Conservation (phyloP, 2,113 vertebrate species). For the Neotoma lepida region DNA sequence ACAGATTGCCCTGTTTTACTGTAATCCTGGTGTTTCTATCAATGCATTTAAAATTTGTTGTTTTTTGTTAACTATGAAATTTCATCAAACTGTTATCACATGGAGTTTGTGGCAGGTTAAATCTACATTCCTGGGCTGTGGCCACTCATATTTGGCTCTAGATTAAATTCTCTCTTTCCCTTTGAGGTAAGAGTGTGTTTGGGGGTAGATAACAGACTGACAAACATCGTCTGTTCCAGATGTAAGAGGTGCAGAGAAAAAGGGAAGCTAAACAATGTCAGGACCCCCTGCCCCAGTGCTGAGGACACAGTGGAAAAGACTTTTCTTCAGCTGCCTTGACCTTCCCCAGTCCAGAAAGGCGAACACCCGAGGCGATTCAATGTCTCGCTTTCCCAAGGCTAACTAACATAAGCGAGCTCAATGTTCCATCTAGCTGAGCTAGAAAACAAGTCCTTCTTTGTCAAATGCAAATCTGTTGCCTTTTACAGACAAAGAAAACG, state of each 20-base stretch:
- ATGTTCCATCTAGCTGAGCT: background rate
- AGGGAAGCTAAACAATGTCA: background rate
- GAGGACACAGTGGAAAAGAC: background rate
- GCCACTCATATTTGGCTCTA: background rate
- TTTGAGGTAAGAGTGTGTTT: background rate
- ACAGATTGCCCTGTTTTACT: background rate
- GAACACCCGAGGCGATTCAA: background rate
- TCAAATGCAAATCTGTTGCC: constrained; percentile 16
- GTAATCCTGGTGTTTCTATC: background rate
- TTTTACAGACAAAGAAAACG: background rate
- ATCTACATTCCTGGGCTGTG: background rate
- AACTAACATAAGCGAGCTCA: background rate
- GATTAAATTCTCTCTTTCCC: background rate
- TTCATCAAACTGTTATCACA: background rate
- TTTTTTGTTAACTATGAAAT: background rate
- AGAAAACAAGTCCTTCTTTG: constrained; percentile 55
- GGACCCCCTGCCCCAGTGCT: background rate
- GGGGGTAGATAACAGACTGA: background rate
- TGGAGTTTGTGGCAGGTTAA: background rate
- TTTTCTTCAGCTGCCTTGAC: background rate
- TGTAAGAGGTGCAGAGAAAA: background rate
- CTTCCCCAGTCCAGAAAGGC: background rate
- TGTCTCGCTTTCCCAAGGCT: background rate
- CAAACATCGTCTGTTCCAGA: background rate
- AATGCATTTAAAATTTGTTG: background rate